Conservation (phyloP, 2,888 invertebrate genomes). For the Cylindroiulus punctatus region DNA sequence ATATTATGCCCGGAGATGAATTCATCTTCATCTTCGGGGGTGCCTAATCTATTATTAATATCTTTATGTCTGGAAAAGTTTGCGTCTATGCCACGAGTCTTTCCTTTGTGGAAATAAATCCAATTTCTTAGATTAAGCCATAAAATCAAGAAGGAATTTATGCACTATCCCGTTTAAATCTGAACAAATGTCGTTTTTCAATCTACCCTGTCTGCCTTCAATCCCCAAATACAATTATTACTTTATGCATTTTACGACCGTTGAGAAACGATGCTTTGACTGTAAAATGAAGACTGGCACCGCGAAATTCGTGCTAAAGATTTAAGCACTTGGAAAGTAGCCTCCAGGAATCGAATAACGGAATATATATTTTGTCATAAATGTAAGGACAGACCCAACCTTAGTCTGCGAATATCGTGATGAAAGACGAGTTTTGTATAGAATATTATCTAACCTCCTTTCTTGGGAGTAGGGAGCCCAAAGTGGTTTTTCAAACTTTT, state of each 20-base stretch:
- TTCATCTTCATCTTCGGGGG: slow-evolving; percentile 33
- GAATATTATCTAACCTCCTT: background rate
- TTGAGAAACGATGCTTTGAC: slow-evolving; percentile 31
- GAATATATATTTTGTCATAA: slow-evolving; percentile 22
- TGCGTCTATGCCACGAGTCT: background rate
- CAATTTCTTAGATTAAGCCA: slow-evolving; percentile 42
- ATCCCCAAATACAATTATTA: slow-evolving; percentile 50
- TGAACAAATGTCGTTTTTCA: slow-evolving; percentile 37
- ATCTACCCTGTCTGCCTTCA: slow-evolving; percentile 7
- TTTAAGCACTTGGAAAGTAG: slow-evolving; percentile 17
- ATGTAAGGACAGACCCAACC: background rate
- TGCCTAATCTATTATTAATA: slow-evolving; percentile 45
- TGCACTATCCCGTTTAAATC: background rate
- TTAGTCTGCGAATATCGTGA: background rate
- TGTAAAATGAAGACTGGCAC: slow-evolving; percentile 6
- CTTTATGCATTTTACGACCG: slow-evolving; percentile 50
- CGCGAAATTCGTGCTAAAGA: background rate
- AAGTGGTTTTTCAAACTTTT: no score
- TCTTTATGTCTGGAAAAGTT: slow-evolving; percentile 38
- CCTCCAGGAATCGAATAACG: slow-evolving; percentile 6
- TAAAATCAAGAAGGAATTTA: slow-evolving; percentile 29
- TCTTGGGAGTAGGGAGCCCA: background rate
- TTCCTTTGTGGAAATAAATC: slow-evolving; percentile 16
- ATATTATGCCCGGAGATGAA: slow-evolving; percentile 37
- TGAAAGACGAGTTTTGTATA: slow-evolving; percentile 18